Evolutionary conservation across 2,888 invertebrate genomes (phyloP), one percentile per base, ranked within the genome.

Genomic region (Parascotia fuliginaria): DNA sequence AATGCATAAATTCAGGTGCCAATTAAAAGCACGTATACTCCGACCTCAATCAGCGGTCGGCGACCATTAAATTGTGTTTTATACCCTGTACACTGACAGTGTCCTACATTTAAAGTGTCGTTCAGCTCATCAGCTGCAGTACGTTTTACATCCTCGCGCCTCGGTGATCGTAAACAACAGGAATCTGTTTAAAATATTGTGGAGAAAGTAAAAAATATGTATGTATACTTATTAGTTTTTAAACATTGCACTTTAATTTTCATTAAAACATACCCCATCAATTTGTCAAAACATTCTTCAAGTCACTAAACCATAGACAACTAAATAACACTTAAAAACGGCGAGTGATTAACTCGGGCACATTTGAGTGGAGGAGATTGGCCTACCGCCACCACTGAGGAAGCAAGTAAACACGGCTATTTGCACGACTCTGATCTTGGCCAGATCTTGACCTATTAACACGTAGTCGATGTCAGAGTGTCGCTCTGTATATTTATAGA

Each of bases 361-460:
- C 53, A 44, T 61, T 55, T 41, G 47, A 40, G 52, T 53, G 50
- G 42, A 46, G 55, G 44, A 43, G 50, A 49, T 57, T 81, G 82
- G 65, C 60, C 60, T 70, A 60, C 60, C 65, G 75, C 70, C 66
- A 67, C 68, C 57, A 50, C 46, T 55, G 75, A 82, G 82, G 83
- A 87, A 87, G 82, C 73, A 56, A 53, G 52, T 87, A 88, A 88
- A 88, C 87, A 87, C 76, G 79, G 79, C 80, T 83, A 84, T 85
- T 87, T 81, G 83, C 81, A 84, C 81, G 75, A 75, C 78, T 72
- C 68, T 89, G 90, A 89, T 92, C 91, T 90, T 91, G 91, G 91
- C 87, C 90, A 89, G 91, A 87, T 91, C 91, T 92, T 92, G 91
- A 92, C 91, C 91, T 87, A 92, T 89, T 89, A 91, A 91, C 88